Conservation (phyloP, 1,140 invertebrate species). For the Panulirus ornatus region DNA sequence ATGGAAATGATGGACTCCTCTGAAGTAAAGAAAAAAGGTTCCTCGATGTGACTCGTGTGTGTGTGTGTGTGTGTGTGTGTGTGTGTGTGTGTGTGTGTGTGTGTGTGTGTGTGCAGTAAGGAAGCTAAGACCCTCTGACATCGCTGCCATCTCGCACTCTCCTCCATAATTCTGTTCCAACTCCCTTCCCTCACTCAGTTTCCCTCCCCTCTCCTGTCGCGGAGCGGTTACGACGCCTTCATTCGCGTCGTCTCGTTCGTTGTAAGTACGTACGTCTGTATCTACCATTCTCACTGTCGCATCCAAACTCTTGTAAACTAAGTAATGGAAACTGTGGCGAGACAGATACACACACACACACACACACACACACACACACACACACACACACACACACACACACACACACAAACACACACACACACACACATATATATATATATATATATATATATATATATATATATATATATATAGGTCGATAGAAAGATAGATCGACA, state of each 20-base stretch:
- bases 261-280: not conserved
- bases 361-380: not conserved
- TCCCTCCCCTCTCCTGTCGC: no score
- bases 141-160: no score
- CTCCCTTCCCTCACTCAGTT: no score
- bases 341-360: not conserved
- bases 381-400: constrained; percentile 11
- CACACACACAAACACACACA: constrained; percentile 1
- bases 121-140: no score
- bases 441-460: not conserved
- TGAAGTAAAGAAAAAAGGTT: no score
- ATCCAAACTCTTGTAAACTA: no score
- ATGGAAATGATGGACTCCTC: no score
- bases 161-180: no score
- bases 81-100: not conserved
- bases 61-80: constrained; percentile 3
- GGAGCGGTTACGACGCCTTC: no score
- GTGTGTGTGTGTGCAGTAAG: not conserved
- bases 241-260: not conserved
- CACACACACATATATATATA: not conserved
- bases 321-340: no score
- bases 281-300: not conserved
- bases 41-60: no score
- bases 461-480: not conserved
- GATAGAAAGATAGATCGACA: no score